These are phyloP conservation scores for Premnoplex brunnescens DNA, from an alignment of 2,797 vertebrate genomes.

Conservation along the genomic window DNA sequence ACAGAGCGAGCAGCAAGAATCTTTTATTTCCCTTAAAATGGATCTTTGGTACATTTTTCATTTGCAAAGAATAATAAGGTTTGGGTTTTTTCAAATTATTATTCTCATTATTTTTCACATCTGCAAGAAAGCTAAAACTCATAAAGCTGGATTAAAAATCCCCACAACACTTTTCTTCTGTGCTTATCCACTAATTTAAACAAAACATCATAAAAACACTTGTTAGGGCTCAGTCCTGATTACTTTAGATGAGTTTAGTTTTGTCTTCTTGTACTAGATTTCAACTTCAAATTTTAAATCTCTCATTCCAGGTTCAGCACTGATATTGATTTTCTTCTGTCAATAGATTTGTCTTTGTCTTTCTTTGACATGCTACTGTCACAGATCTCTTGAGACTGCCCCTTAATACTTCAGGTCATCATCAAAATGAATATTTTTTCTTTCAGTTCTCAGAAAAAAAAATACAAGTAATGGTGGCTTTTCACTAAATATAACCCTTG, in stretches of 20 bases:
- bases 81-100: background rate
- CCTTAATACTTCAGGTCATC: background rate
- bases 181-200: background rate
- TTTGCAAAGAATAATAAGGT: background rate
- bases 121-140: background rate
- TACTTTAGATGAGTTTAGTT: background rate
- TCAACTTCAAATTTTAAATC: background rate
- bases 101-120: background rate
- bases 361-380: background rate
- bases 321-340: background rate
- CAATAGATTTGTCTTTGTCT: too few relatives aligned
- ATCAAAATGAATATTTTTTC: background rate
- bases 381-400: background rate
- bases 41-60: background rate
- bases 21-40: background rate
- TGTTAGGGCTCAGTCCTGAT: background rate
- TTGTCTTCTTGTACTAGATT: background rate
- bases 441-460: background rate
- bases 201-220: background rate
- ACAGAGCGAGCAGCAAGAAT: background rate
- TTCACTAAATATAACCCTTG: background rate
- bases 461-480: background rate
- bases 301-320: background rate
- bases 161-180: background rate
- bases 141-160: background rate